Conservation (phyloP, 2,888 invertebrate genomes). For the Leptopterna dolabrata region DNA sequence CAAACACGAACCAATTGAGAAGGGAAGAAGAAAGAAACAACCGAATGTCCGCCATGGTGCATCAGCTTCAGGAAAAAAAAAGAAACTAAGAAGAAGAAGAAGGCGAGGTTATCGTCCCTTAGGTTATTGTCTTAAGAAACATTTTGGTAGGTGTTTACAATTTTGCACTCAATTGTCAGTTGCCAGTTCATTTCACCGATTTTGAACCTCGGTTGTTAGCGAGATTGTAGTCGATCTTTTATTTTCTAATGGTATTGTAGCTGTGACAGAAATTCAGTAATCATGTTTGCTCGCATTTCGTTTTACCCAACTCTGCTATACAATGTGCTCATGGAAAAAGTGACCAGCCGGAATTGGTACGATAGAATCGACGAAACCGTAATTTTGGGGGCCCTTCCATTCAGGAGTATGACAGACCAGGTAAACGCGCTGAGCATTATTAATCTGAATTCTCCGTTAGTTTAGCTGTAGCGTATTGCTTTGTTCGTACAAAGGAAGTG, state of each 20-base stretch:
- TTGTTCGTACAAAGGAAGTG: too few species aligned
- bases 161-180: not conserved
- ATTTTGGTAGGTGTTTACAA: too few species aligned
- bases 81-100: too few species aligned
- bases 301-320: constrained; percentile 96
- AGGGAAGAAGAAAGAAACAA: too few species aligned
- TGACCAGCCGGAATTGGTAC: constrained; percentile 90
- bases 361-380: constrained; percentile 94
- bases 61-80: too few species aligned
- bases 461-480: too few species aligned
- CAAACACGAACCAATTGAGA: too few species aligned
- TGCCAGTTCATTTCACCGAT: not conserved
- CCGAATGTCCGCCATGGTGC: too few species aligned
- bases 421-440: not conserved
- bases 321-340: constrained; percentile 93
- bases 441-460: not conserved
- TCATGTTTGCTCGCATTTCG: constrained; percentile 87
- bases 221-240: not conserved
- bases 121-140: too few species aligned
- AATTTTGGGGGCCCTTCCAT: constrained; percentile 96
- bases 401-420: constrained; percentile 80
- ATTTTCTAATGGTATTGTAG: not conserved
- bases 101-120: too few species aligned
- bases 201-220: not conserved
- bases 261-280: not conserved